phyloP scores from a whole-genome alignment of 2,113 vertebrate species.

The Elachura formosa region DNA sequence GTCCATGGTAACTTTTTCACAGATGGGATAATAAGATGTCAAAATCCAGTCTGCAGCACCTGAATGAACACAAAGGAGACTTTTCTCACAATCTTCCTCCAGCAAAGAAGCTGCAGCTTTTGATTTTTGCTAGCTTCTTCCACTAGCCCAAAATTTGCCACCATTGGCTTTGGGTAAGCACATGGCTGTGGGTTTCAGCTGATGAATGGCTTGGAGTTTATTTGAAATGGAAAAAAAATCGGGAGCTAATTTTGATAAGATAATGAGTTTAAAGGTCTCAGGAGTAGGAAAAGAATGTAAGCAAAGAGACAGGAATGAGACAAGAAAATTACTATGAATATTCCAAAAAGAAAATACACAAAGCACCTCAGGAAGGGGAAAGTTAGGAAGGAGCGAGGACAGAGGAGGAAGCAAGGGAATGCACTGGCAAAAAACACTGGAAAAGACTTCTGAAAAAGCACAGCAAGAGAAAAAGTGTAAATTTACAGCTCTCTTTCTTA shows the following conservation, averaged over 20 bases:
- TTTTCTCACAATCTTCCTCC: background rate
- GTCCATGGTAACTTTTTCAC: background rate
- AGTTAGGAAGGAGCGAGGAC: background rate
- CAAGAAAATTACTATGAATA: background rate
- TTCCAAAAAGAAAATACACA: background rate
- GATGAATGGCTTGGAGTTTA: background rate
- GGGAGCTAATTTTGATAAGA: background rate
- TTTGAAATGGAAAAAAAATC: background rate
- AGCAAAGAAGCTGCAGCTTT: background rate
- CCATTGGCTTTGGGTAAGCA: background rate
- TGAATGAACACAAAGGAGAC: background rate
- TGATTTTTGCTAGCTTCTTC: background rate
- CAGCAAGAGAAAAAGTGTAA: background rate
- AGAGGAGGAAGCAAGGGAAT: background rate
- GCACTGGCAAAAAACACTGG: background rate
- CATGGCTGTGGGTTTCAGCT: background rate
- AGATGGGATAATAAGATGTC: background rate
- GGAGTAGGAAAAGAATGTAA: background rate
- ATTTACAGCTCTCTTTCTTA: background rate
- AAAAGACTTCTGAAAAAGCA: background rate
- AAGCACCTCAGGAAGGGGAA: background rate
- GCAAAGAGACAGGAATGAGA: background rate
- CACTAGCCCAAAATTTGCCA: background rate
- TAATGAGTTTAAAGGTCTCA: background rate
- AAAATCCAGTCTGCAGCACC: background rate